These are phyloP conservation scores for Phalloptychus januarius DNA, from an alignment of 2,797 vertebrate species.

Conservation along the genomic window DNA sequence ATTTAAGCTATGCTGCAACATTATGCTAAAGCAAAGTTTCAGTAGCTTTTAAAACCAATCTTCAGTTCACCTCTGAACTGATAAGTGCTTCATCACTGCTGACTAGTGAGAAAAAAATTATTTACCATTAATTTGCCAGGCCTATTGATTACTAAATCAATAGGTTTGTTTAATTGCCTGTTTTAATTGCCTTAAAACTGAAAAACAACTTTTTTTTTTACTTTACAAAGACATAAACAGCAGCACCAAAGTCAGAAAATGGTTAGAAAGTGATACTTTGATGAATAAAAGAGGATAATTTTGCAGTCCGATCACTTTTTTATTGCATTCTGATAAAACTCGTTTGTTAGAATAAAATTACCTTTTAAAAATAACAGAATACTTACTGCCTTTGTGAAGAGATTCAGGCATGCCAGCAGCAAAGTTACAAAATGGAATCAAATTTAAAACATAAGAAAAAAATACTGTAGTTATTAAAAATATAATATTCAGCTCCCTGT, in stretches of 20 bases:
- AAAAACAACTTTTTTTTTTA: background rate
- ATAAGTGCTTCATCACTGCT: no score
- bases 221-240: background rate
- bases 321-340: background rate
- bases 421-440: background rate
- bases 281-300: background rate
- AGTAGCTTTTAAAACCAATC: background rate
- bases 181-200: background rate
- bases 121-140: background rate
- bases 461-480: background rate
- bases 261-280: background rate
- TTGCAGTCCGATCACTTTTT: background rate
- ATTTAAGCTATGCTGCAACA: constrained; percentile 58
- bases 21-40: constrained; percentile 12
- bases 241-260: background rate
- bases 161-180: no score
- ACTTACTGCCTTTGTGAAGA: background rate
- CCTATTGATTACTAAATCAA: no score
- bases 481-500: background rate
- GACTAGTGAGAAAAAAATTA: no score
- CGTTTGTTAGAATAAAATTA: background rate
- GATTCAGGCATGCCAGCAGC: background rate
- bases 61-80: background rate
- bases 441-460: background rate
- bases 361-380: background rate